These are phyloP conservation scores for Rhabdomys pumilio DNA, from an alignment of 2,797 vertebrate genomes.

Conservation along the genomic window DNA sequence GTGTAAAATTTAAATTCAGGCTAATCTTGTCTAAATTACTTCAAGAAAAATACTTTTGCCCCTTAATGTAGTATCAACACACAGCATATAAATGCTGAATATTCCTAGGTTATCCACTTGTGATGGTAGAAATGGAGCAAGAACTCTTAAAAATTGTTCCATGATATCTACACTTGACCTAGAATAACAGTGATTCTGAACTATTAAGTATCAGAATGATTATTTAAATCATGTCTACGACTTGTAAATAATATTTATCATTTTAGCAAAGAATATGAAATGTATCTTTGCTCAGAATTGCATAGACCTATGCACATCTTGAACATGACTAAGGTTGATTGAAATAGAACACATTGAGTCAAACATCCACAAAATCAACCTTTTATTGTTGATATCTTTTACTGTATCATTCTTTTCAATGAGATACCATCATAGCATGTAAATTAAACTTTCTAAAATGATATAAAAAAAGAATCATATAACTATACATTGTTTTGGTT, in stretches of 20 bases:
- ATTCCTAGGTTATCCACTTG: background rate
- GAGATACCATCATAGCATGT: background rate
- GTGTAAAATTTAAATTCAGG: background rate
- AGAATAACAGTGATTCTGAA: background rate
- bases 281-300: background rate
- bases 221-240: background rate
- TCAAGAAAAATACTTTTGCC: background rate
- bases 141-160: background rate
- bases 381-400: background rate
- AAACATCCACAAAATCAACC: background rate
- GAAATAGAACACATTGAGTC: background rate
- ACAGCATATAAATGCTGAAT: background rate
- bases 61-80: background rate
- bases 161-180: background rate
- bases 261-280: background rate
- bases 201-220: background rate
- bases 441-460: slow-evolving; percentile 4
- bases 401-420: background rate
- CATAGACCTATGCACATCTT: slow-evolving; percentile 9
- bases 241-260: background rate
- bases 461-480: background rate
- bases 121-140: background rate
- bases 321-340: slow-evolving; percentile 20
- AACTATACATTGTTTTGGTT: background rate
- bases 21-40: background rate